Base-by-base conservation (phyloP, 1,140 invertebrate species). In the Globodera ellingtonae region DNA sequence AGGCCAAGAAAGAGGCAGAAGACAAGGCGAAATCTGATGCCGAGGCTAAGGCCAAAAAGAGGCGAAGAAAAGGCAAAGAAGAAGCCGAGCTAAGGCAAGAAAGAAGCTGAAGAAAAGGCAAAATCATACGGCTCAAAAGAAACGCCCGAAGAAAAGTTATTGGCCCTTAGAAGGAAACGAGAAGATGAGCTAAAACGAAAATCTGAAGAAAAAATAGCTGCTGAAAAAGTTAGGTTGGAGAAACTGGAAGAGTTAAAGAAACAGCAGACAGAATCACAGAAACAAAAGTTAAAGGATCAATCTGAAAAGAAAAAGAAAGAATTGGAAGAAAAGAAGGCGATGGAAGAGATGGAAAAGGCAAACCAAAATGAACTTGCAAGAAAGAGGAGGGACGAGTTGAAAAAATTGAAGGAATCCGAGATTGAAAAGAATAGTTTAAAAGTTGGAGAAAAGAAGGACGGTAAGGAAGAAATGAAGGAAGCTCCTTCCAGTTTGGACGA, bases 231-330 rank as follows among this genome's bases (percentile, higher is more conserved):
- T 5, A 13, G 6, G 6, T 44, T 59, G 18, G 18, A 47, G 1
- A 62, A 74, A n/a, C n/a, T 18, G 24, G 73, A 75, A 6, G 73
- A 50, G 46, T 35, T 46, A 15, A 48, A 73, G 13, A 73, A 50
- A 44, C 50, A 73, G 59, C 72, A 52, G 13, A 44, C 15, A 1
- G 52, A 48, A 50, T 44, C 48, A 18, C 21, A 44, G 6, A 74
- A 50, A 44, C 8, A 52, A 10, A 73, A 50, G 44, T 35, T 47
- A 8, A 50, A 81, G 59, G 74, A 80, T 9, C 44, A 59, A 47
- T 15, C 77, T 24, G 78, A 71, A 67, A 67, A 44, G 21, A 70
- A 24, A 6, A 62, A 21, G 56, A 80, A 70, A 18, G 47, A 65
- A n/a, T 35, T n/a, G 13, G 44, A 66, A 70, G 52, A 62, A 46